Base-by-base conservation (phyloP, 2,113 vertebrate genomes). In the Camarhynchus parvulus region DNA sequence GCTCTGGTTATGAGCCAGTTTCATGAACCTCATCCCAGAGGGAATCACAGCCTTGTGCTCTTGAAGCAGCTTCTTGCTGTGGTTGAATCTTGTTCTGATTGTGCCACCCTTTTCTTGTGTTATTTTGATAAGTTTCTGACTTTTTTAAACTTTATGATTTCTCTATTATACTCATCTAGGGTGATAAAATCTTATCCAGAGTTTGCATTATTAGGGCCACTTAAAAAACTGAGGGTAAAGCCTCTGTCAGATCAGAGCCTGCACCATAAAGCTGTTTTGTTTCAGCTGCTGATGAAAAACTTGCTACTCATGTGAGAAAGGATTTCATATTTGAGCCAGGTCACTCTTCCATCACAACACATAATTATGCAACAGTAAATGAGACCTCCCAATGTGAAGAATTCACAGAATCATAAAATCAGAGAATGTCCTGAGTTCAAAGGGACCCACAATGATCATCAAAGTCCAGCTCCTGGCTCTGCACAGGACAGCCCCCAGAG, bases 161-260 rank as follows among this genome's bases (percentile, higher is more conserved):
- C 25, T 31, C 25, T 79, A 0, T 33, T 46, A 6, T 33, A 49
- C 10, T 49, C 7, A 35, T 20, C 18, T 23, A 18, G 11, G 6
- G 25, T 42, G 25, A 76, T 8, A 6, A 30, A 30, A 18, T 25
- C 22, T n/a, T 49, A 55, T 35, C 10, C 25, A 62, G 21, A 55
- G 11, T 18, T 83, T 69, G 14, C 55, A 62, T 62, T 69, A 18
- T 64, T 53, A 53, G 37, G 20, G 7, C 17, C 16, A 49, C 46
- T 11, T 66, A 68, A 83, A 80, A 11, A 24, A 6, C 41, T 1
- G 0, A 0, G 1, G 8, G 4, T 61, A 53, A 68, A 83, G 14
- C 7, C 31, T 25, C 3, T 47, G 28, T 37, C 69, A 78, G 10
- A 27, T 81, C 37, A 62, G 31, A 76, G 17, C 9, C n/a, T 63